These are phyloP conservation scores for Malaclemys terrapin DNA, from an alignment of 2,113 vertebrate genomes.

Conservation along the genomic window DNA sequence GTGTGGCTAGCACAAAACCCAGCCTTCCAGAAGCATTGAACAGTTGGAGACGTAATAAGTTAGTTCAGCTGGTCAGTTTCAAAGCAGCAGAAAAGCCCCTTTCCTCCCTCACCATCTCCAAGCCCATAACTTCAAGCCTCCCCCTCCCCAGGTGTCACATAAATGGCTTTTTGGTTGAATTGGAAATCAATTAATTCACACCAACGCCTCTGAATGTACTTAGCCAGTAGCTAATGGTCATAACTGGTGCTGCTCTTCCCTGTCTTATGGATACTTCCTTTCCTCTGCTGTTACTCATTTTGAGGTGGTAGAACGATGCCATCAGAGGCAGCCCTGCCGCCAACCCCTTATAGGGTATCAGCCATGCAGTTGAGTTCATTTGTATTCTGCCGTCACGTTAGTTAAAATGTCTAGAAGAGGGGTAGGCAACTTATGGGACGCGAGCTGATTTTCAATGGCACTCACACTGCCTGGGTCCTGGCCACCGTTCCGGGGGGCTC, in stretches of 20 bases:
- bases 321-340: fast-evolving
- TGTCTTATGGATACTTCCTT: neutral
- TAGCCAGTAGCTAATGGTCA: too few species aligned
- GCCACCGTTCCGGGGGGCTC: too few species aligned
- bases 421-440: too few species aligned
- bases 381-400: fast-evolving
- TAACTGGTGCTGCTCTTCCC: neutral
- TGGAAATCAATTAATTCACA: neutral
- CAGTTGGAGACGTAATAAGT: neutral
- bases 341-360: fast-evolving
- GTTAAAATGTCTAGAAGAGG: neutral
- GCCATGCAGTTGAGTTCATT: fast-evolving
- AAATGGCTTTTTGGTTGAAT: neutral
- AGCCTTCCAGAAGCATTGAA: neutral
- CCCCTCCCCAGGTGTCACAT: neutral
- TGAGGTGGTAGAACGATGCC: fast-evolving
- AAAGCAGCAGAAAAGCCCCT: neutral
- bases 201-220: fast-evolving
- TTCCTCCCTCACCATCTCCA: neutral
- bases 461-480: too few species aligned
- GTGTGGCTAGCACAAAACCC: neutral
- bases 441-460: too few species aligned
- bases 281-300: neutral
- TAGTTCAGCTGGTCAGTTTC: neutral
- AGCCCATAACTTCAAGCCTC: neutral